A percentile compares a stretch with the other conserved stretches of the same genome.
These are phyloP conservation scores for Ibidorhyncha struthersii DNA, from an alignment of 2,113 vertebrate species.

Conservation along the genomic window DNA sequence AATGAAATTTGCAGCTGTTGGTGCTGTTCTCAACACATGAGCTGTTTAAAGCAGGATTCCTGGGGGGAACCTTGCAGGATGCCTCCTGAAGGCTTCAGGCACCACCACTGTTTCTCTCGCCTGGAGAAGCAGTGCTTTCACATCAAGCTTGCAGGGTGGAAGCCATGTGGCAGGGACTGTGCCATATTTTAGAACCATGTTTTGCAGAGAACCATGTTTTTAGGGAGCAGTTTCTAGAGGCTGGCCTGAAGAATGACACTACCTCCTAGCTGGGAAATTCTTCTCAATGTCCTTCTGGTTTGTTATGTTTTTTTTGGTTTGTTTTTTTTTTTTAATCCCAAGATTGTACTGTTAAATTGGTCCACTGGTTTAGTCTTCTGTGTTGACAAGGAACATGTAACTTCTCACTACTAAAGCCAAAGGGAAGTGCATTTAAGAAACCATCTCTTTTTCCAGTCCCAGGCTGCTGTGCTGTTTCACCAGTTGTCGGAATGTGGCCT, in stretches of 20 bases:
- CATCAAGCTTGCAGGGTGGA: background rate
- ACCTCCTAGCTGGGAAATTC: background rate
- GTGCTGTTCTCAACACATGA: background rate
- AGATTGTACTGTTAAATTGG: background rate
- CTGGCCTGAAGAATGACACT: background rate
- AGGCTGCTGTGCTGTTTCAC: background rate
- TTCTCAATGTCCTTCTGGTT: background rate
- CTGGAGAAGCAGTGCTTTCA: background rate
- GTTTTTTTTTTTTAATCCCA: background rate
- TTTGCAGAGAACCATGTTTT: background rate
- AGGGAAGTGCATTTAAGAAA: background rate
- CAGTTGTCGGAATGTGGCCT: background rate
- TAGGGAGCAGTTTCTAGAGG: background rate
- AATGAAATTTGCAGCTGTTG: background rate
- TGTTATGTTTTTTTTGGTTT: no score
- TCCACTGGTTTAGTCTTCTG: background rate
- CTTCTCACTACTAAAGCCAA: background rate
- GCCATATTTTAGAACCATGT: background rate
- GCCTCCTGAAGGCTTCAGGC: background rate
- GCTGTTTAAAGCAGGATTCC: background rate
- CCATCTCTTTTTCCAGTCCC: background rate
- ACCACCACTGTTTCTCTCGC: background rate
- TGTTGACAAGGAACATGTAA: background rate
- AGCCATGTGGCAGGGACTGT: rapidly evolving
- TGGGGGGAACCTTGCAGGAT: background rate